phyloP scores from a whole-genome alignment of 2,113 vertebrate species.

The Nansenia antarctica region DNA sequence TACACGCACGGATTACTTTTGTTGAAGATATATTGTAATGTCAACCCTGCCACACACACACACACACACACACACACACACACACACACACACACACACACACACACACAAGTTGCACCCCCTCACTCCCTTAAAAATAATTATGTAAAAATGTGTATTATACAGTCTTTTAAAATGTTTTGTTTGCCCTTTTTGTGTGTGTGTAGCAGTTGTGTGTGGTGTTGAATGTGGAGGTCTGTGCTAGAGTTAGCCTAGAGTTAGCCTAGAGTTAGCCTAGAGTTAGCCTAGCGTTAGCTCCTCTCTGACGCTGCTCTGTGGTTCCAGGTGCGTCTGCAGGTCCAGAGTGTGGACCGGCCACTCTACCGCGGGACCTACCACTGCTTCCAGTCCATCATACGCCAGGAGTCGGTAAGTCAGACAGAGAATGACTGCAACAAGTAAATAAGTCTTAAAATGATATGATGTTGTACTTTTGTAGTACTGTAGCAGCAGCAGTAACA shows the following conservation, averaged over 20 bases:
- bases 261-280: no score
- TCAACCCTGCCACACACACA: not conserved
- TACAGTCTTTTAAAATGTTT: not conserved
- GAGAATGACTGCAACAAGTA: not conserved
- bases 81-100: no score
- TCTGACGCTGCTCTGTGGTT: slow-evolving; percentile 37
- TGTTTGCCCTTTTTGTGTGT: not conserved
- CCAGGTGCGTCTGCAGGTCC: slow-evolving; percentile 97
- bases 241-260: no score
- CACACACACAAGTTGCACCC: not conserved
- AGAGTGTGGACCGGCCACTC: slow-evolving; percentile 85
- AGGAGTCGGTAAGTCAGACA: slow-evolving; percentile 85
- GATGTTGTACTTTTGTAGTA: no score
- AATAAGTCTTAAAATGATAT: no score
- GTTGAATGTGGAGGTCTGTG: not conserved
- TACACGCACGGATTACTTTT: not conserved
- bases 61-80: no score
- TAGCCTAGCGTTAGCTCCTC: no score
- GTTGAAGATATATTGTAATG: not conserved
- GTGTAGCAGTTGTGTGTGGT: not conserved
- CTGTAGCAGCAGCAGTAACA: no score
- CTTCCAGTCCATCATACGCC: slow-evolving; percentile 91
- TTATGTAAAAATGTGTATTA: no score
- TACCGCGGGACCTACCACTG: slow-evolving; percentile 94
- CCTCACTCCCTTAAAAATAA: not conserved